Percentiles rank a stretch among this genome's conserved stretches.
Conservation (phyloP, 2,888 invertebrate genomes). For the Calliopum simillimum region DNA sequence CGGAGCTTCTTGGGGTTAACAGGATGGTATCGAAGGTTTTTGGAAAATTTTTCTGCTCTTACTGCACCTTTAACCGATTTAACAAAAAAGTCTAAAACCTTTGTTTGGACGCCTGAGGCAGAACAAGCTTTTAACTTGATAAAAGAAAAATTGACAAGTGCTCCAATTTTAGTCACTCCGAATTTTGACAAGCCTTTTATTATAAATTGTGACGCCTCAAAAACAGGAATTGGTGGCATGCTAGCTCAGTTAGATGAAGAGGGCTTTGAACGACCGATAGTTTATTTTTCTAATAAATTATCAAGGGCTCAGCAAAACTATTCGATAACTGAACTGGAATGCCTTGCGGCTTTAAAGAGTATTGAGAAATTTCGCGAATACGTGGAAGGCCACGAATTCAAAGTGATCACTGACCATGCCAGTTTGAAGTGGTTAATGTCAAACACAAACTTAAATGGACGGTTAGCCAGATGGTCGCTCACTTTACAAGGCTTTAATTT, state of each 20-base stretch:
- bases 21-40: constrained; percentile 42
- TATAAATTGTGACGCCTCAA: constrained; percentile 37
- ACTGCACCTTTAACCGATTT: constrained; percentile 37
- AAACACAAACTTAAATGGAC: constrained; percentile 12
- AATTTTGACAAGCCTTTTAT: constrained; percentile 39
- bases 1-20: constrained; percentile 42
- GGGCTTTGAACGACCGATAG: constrained; percentile 35
- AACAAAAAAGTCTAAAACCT: constrained; percentile 22
- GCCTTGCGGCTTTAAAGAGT: constrained; percentile 19
- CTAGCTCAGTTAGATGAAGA: constrained; percentile 33
- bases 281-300: constrained; percentile 37
- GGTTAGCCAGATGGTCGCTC: constrained; percentile 15
- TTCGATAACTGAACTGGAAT: constrained; percentile 26
- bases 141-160: constrained; percentile 32
- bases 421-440: constrained; percentile 19
- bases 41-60: constrained; percentile 29
- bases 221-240: constrained; percentile 33
- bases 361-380: constrained; percentile 20
- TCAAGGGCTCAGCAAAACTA: constrained; percentile 39
- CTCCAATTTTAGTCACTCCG: constrained; percentile 40
- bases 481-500: constrained; percentile 30
- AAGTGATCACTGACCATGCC: constrained; percentile 18
- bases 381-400: constrained; percentile 17
- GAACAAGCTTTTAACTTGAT: constrained; percentile 34
- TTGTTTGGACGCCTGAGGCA: constrained; percentile 39